A percentile compares a stretch with the other conserved stretches of the same genome.
Conservation (phyloP, 2,888 invertebrate genomes). For the Hydrotaea cyrtoneurina region DNA sequence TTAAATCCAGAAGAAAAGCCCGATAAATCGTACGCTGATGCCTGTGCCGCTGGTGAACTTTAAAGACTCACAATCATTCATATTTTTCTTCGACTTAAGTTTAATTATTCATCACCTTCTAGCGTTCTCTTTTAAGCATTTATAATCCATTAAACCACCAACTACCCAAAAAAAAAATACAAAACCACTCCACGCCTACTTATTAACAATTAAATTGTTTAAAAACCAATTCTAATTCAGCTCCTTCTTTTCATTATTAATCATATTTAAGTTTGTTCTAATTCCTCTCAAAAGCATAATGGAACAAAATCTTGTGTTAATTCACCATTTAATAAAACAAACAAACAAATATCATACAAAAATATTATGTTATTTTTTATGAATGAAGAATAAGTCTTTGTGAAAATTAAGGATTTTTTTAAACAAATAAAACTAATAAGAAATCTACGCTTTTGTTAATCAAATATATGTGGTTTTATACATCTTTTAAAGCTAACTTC, state of each 20-base stretch:
- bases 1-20: conserved; percentile 90
- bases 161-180: conserved; percentile 28
- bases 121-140: conserved; percentile 53
- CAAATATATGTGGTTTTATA: background rate
- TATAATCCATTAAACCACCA: conserved; percentile 54
- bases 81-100: conserved; percentile 51
- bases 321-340: conserved; percentile 35
- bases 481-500: too few species aligned
- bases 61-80: conserved; percentile 67
- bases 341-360: background rate
- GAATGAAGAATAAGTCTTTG: background rate
- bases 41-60: conserved; percentile 89
- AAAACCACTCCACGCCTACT: conserved; percentile 36
- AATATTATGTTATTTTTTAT: conserved; percentile 13
- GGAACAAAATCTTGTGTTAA: conserved; percentile 38
- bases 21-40: conserved; percentile 87
- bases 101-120: conserved; percentile 52
- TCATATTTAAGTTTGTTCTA: conserved; percentile 1
- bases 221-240: conserved; percentile 11
- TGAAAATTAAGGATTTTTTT: conserved; percentile 23
- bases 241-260: conserved; percentile 36
- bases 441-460: conserved; percentile 28
- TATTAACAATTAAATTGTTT: conserved; percentile 60
- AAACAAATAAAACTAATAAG: conserved; percentile 34
- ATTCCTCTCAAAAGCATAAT: conserved; percentile 22